Percentiles rank a stretch among this genome's conserved stretches.
These are phyloP conservation scores for Smutsia gigantea DNA, from an alignment of 2,797 vertebrate genomes.

Conservation along the genomic window DNA sequence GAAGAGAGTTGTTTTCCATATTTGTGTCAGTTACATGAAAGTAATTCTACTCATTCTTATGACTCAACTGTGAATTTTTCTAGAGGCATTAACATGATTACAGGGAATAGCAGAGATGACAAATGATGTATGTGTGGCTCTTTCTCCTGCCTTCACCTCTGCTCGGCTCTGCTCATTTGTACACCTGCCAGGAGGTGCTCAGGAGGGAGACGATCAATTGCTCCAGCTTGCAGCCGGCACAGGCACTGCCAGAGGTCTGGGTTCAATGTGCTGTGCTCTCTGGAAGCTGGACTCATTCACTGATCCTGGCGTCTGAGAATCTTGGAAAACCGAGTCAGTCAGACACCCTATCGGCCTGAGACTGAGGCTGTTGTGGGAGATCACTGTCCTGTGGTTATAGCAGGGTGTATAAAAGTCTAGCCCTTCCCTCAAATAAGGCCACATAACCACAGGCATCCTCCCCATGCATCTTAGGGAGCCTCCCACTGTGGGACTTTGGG, in stretches of 20 bases:
- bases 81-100: neutral
- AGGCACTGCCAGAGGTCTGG: neutral
- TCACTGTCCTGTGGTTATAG: neutral
- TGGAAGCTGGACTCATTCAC: neutral
- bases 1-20: neutral
- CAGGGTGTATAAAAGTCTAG: neutral
- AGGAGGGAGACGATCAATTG: neutral
- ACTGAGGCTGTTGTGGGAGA: neutral
- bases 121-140: neutral
- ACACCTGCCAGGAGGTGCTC: neutral
- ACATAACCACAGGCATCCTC: too few relatives aligned
- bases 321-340: neutral
- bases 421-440: neutral
- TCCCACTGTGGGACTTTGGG: neutral
- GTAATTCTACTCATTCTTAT: neutral
- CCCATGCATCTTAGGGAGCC: neutral
- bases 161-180: neutral
- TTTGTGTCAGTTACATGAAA: slow-evolving; percentile 37
- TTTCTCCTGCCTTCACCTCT: neutral
- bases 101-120: neutral
- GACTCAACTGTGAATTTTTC: neutral
- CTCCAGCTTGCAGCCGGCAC: neutral
- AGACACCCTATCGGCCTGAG: neutral
- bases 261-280: neutral
- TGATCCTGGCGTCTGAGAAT: neutral